Conservation (phyloP, 2,888 invertebrate species). For the Sphaerophoria rueppellii region DNA sequence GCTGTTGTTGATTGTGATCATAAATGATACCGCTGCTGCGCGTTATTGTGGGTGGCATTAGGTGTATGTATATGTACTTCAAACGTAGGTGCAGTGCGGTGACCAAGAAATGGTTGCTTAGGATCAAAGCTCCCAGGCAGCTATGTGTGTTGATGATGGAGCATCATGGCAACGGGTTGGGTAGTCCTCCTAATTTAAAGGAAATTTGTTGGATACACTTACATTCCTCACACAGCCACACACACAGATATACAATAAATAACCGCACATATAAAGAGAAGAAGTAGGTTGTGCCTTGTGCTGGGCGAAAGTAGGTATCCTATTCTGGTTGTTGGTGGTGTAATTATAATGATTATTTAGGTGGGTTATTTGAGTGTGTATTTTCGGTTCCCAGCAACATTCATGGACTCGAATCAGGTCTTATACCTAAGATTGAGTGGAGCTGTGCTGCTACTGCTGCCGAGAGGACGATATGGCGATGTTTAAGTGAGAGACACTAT, state of each 20-base stretch:
- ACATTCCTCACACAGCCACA: slow-evolving; percentile 57
- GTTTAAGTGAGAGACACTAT: slow-evolving; percentile 27
- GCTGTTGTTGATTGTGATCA: slow-evolving; percentile 52
- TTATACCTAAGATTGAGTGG: not conserved
- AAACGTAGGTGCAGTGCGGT: slow-evolving; percentile 11
- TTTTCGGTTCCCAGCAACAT: slow-evolving; percentile 45
- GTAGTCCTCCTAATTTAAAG: slow-evolving; percentile 56
- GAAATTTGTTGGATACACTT: slow-evolving; percentile 52
- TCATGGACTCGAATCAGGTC: slow-evolving; percentile 29
- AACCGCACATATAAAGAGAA: slow-evolving; percentile 51
- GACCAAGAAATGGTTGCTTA: slow-evolving; percentile 68
- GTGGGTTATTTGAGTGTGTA: slow-evolving; percentile 67
- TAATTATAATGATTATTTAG: slow-evolving; percentile 73
- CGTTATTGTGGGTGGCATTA: slow-evolving; percentile 48
- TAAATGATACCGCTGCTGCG: slow-evolving; percentile 69
- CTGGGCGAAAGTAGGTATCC: slow-evolving; percentile 48
- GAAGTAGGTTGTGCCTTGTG: slow-evolving; percentile 71
- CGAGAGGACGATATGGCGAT: not conserved
- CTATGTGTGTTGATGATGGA: slow-evolving; percentile 31
- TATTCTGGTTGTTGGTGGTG: slow-evolving; percentile 60
- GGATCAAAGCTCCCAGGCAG: slow-evolving; percentile 60
- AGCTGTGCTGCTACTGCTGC: not conserved
- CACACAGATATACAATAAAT: slow-evolving; percentile 46
- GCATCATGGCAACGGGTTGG: not conserved
- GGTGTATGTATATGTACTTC: not conserved